Base-by-base conservation (phyloP, 2,797 vertebrate genomes). In the Hyperoplus lanceolatus region DNA sequence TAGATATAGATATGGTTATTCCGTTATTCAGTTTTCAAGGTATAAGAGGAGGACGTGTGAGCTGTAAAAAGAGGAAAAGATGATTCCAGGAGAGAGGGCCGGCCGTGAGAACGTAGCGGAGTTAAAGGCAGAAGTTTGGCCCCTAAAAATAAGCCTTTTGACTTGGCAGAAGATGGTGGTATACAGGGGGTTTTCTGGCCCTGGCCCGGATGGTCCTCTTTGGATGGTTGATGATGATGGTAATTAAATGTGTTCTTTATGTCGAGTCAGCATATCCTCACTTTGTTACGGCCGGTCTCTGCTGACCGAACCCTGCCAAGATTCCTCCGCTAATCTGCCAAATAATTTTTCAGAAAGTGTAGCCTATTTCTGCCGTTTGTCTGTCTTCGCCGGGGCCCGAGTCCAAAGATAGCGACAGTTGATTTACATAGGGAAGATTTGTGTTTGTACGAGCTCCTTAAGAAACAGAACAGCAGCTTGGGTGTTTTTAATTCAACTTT, bases 251-350 rank as follows among this genome's bases (percentile, higher is more conserved):
- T 90, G 93, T 87, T 92, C 83, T 90, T 96, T 96, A 93, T 96
- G 95, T 95, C 83, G 93, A 96, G 93, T 97, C 96, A 97, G 96
- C 96, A 96, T 93, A 95, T 96, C 95, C 95, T 95, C 87, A 84
- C 94, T 96, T 96, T 96, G 96, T 96, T 95, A 95, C 85, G 90
- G 91, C 82, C 79, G 90, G 94, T 96, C 96, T 96, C 96, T 90
- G 87, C 88, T 96, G 96, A 96, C 96, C 85, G 50, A 82, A 73
- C 89, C 89, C 92, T 96, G 96, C 97, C 97, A 97, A 96, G 95
- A 96, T 94, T 93, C 93, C 92, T 90, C 63, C 87, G 77, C 70
- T 67, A 89, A 94, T 92, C 94, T 96, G 96, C 96, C 96, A 97
- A 96, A 94, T 93, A 84, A 91, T 85, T 80, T 29, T 93, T 93